Conservation (phyloP, 2,888 invertebrate species). For the Mesorhabditis belari region DNA sequence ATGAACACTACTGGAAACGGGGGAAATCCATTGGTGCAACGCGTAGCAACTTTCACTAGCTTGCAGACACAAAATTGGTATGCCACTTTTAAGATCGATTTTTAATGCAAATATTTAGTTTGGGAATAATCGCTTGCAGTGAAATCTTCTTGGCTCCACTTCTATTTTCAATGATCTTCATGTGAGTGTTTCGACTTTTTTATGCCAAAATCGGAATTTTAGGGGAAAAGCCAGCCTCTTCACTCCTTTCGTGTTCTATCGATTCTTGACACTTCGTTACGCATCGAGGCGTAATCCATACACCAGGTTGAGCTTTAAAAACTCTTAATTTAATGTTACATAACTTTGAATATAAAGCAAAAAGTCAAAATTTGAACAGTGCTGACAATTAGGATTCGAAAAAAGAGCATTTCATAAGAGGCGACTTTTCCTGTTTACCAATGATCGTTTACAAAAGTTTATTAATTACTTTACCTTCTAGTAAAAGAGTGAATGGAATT, state of each 20-base stretch:
- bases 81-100: neutral
- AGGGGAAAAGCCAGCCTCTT: constrained; percentile 84
- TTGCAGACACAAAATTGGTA: constrained; percentile 30
- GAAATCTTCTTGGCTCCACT: constrained; percentile 72
- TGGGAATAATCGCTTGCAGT: constrained; percentile 77
- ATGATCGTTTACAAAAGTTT: no score
- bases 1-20: constrained; percentile 16
- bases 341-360: no score
- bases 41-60: constrained; percentile 17
- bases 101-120: no score
- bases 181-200: constrained; percentile 60
- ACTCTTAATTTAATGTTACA: no score
- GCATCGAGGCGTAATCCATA: constrained; percentile 89
- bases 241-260: constrained; percentile 91
- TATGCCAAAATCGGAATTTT: constrained; percentile 28
- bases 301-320: constrained; percentile 75
- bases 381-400: no score
- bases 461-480: no score
- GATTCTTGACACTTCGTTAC: constrained; percentile 85
- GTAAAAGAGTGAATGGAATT: no score
- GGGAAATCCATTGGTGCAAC: constrained; percentile 11
- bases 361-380: no score
- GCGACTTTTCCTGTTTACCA: no score
- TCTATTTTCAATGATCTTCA: constrained; percentile 63
- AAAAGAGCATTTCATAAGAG: no score